These are phyloP conservation scores for Formica exsecta DNA, from an alignment of 1,140 invertebrate genomes.

Conservation along the genomic window DNA sequence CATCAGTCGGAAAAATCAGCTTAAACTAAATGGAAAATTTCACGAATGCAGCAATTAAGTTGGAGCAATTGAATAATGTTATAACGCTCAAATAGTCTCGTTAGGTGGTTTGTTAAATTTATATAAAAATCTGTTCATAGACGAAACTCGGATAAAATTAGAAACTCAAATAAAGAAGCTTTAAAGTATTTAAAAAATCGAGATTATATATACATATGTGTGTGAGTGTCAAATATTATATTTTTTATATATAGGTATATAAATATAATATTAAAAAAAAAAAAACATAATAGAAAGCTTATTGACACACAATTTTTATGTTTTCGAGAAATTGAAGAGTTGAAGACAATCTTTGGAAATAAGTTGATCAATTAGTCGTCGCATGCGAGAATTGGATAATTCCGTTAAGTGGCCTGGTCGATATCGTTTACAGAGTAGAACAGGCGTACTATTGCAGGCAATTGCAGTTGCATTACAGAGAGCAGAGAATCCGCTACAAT, in stretches of 20 bases:
- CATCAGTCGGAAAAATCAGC: not conserved
- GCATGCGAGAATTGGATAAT: conserved; percentile 53
- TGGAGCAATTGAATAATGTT: not conserved
- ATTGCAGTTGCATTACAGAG: conserved; percentile 55
- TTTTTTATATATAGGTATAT: too few species aligned
- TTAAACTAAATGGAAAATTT: not conserved
- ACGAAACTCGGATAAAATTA: too few species aligned
- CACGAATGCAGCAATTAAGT: conserved; percentile 2
- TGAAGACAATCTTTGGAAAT: not conserved
- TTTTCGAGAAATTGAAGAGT: not conserved
- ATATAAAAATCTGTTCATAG: too few species aligned
- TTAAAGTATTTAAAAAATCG: not conserved
- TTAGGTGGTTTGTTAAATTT: not conserved
- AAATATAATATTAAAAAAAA: too few species aligned
- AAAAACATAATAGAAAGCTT: not conserved
- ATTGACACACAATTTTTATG: not conserved
- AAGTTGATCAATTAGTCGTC: conserved; percentile 43
- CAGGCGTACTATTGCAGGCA: conserved; percentile 46
- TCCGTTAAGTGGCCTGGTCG: conserved; percentile 52
- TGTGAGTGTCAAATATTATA: too few species aligned
- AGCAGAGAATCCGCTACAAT: conserved; percentile 56
- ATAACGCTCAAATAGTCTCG: conserved; percentile 6
- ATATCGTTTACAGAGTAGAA: conserved; percentile 54
- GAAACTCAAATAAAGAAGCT: not conserved
- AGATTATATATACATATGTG: not conserved